Evolutionary conservation across 2,113 vertebrate species (phyloP), one percentile per base, ranked within the genome.

Genomic region (Strix uralensis): DNA sequence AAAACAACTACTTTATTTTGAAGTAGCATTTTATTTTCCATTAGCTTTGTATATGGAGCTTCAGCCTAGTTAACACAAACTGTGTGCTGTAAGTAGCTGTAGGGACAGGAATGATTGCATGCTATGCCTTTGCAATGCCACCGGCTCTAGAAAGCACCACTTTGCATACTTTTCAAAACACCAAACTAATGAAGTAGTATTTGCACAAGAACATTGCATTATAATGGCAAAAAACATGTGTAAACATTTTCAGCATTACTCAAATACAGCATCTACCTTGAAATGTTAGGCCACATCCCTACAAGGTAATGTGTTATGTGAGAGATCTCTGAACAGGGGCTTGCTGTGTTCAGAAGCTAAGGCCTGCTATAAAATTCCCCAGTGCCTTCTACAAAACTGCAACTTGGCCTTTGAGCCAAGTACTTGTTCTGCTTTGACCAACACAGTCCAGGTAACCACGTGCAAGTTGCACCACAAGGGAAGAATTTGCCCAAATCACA

Each of bases 201-300:
- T 96, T 96, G 97, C 97, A 97, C 97, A 93, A 90, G 93, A 95
- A 94, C 65, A 65, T 88, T 96, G 95, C 32, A 97, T 83, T 92
- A 95, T 46, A 96, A 97, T 54, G 87, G 95, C 91, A 92, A 88
- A 86, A 90, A 57, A 25, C 2, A 58, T 16, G 38, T 94, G 95
- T 96, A 97, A 98, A 98, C 96, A 11, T 96, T 91, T 94, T 55
- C 59, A 92, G 78, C 40, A 10, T 95, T 94, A 96, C 66, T 72
- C 34, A 96, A 96, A 97, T 93, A 96, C 44, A 92, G 85, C 80
- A 92, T 90, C 62, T 93, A 69, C 67, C 71, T 89, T 85, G 52
- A 97, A 81, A 94, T 3, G 19, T 46, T 66, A 82, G 88, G 71
- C 55, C 70, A 30, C 26, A 77, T 20, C 46, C 66, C 32, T 92